These are phyloP conservation scores for Actinostola sp. DNA, from an alignment of 92 coral and sea anemone genomes.

Conservation along the genomic window DNA sequence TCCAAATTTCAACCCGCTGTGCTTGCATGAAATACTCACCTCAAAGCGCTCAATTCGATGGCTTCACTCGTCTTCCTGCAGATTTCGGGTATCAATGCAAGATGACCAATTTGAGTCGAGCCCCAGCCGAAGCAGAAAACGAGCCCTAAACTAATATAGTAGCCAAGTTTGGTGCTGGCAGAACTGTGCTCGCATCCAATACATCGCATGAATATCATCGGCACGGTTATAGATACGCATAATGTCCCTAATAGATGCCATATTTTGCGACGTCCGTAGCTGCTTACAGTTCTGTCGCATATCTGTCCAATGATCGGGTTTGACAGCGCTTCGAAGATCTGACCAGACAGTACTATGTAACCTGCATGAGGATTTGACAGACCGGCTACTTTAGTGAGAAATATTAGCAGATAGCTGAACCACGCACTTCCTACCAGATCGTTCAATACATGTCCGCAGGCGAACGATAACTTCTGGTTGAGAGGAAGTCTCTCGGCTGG, in stretches of 20 bases:
- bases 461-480: constrained; percentile 49
- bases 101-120: constrained; percentile 71
- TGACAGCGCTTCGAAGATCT: constrained; percentile 63
- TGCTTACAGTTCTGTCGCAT: constrained; percentile 69
- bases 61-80: constrained; percentile 58
- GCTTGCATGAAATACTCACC: constrained; percentile 22
- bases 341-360: constrained; percentile 58
- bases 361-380: constrained; percentile 70
- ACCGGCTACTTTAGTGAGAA: constrained; percentile 62
- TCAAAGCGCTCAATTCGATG: constrained; percentile 64
- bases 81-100: constrained; percentile 73
- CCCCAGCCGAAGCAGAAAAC: constrained; percentile 80
- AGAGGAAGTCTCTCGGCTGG: constrained; percentile 17
- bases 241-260: constrained; percentile 73
- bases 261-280: constrained; percentile 67
- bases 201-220: constrained; percentile 69
- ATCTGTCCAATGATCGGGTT: constrained; percentile 63
- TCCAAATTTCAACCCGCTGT: neutral
- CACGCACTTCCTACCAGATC: constrained; percentile 73
- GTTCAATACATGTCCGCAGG: constrained; percentile 74
- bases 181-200: constrained; percentile 57
- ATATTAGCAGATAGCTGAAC: constrained; percentile 73
- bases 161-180: constrained; percentile 40
- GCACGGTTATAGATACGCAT: constrained; percentile 60
- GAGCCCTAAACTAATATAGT: constrained; percentile 62